Base-by-base conservation (phyloP, 1,140 invertebrate genomes). In the Cylas formicarius region DNA sequence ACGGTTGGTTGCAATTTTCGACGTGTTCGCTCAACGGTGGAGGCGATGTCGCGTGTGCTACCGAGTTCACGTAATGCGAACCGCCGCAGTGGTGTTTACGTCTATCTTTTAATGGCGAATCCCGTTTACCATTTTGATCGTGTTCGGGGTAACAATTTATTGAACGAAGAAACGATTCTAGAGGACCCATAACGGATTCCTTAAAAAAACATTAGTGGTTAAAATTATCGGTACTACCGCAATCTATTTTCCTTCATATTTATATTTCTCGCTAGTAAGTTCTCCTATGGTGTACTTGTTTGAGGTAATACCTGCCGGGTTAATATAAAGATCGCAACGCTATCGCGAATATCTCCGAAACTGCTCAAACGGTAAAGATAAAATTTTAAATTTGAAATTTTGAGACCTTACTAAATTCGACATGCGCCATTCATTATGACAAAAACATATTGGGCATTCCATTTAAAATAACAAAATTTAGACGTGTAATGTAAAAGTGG, bases 101-200 rank as follows among this genome's bases (percentile, higher is more conserved):
- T 18, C 38, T 50, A 26, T 53, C 50, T n/a, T 52, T 44, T 13
- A 52, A 42, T 18, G 33, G 34, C 2, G 39, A 35, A 14, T 53
- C 55, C 31, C 61, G 58, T 29, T 49, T 59, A n/a, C 55, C 52
- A 11, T 50, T 49, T 24, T 61, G 58, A 32, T 63, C 62, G 17
- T 59, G 62, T 40, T 63, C 61, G 2, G 60, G 61, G 35, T 62
- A 63, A 43, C 59, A 61, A 38, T 61, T 58, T 17, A 65, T 61
- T 2, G 61, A 63, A 0, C 60, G 52, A 20, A 63, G 31, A 32
- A 65, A 61, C 5, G 60, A 60, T 44, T 63, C 61, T 13, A 65
- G 48, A 8, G 63, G 61, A 8, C 60, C 61, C 58, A 60, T 60
- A 4, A 56, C 56, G 2, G 56, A 60, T 38, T 60, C 58, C 49